phyloP scores from a whole-genome alignment of 1,140 invertebrate genomes.

The Venturia canescens region DNA sequence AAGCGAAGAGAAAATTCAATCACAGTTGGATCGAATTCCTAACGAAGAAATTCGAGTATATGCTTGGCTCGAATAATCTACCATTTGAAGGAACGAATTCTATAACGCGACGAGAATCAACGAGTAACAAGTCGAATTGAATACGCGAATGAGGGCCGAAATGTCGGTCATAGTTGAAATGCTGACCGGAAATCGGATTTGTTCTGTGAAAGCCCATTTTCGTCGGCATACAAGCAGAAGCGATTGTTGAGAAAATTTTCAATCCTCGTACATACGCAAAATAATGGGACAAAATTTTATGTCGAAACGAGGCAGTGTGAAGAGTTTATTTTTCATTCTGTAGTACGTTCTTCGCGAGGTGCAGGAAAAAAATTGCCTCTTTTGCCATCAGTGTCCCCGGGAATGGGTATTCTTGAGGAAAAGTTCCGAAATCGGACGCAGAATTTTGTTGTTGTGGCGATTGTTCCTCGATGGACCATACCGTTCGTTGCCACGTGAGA shows the following conservation, averaged over 20 bases:
- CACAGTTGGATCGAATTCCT: neutral
- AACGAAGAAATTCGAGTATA: constrained; percentile 29
- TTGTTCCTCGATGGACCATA: neutral
- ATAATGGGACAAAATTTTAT: no score
- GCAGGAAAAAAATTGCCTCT: neutral
- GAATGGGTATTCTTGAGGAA: neutral
- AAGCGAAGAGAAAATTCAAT: neutral
- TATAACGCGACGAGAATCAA: neutral
- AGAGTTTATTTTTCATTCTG: no score
- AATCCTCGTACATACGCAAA: no score
- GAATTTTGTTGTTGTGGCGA: neutral
- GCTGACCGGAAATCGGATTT: no score
- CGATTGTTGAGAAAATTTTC: no score
- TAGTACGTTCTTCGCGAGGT: no score
- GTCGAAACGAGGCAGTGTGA: no score
- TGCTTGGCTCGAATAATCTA: neutral
- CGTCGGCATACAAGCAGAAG: no score
- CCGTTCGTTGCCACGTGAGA: neutral
- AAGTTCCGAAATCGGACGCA: neutral
- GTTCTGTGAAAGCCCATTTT: no score
- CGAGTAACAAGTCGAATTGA: no score
- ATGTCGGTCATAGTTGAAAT: no score
- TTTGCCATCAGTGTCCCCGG: neutral
- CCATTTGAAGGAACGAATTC: neutral
- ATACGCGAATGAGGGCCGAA: no score